Base-by-base conservation (phyloP, 1,140 invertebrate species). In the Hypothenemus hampei region DNA sequence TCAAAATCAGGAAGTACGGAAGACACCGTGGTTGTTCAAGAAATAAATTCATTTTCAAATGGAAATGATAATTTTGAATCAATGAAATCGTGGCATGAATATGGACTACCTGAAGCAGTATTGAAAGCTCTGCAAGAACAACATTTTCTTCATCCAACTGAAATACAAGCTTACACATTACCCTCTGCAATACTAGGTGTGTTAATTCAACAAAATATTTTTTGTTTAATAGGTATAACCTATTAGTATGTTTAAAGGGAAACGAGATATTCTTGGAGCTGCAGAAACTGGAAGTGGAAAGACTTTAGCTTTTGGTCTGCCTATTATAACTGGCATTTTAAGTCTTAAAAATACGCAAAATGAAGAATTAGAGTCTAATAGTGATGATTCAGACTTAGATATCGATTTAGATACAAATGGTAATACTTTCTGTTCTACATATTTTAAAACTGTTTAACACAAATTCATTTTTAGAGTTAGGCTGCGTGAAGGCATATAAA, bases 201-300 rank as follows among this genome's bases (percentile, higher is more conserved):
- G 26, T 29, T 16, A 8, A 15, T n/a, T 5, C 22, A 6, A 16
- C 5, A 7, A 33, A 33, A 33, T 33, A 33, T 41, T 61, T 68
- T n/a, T n/a, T n/a, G n/a, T n/a, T n/a, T n/a, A n/a, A n/a, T n/a
- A n/a, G n/a, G n/a, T n/a, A n/a, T n/a, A n/a, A n/a, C n/a, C n/a
- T n/a, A n/a, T n/a, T n/a, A n/a, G n/a, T n/a, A n/a, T n/a, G n/a
- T n/a, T n/a, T 67, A 8, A 59, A 78, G 78, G 90, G 41, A 74
- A 78, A 36, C 79, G 83, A 74, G 93, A 98, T 75, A 89, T 98
- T 62, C 72, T 98, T 15, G 95, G 93, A 57, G 95, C 94, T 56
- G 95, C 95, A 8, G 93, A 98, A 78, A 98, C 95, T 1, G 96
- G 96, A 6, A 97, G 93, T 79, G 96, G 96, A 1, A 98, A 98